Evolutionary conservation across 64 coral and sea anemone genomes (phyloP).

Genomic region (Platygyra sinensis): DNA sequence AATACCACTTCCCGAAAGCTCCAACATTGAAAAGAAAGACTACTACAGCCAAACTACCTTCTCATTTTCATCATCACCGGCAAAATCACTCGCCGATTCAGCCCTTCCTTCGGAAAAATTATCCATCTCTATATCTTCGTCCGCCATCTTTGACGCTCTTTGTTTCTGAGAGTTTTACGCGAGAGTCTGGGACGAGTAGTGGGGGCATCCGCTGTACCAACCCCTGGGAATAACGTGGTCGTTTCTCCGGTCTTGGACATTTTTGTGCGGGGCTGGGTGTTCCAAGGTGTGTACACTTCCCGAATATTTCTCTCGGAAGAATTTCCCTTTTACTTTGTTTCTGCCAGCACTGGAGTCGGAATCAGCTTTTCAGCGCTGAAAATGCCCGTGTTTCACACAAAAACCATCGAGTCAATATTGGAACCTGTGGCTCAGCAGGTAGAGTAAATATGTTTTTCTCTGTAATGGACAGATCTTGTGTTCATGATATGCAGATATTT

Average conservation of each 20-base stretch:
- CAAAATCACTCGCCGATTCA: conserved; percentile 47
- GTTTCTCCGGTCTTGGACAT: neutral
- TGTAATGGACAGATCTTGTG: conserved; percentile 13
- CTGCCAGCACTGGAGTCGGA: neutral
- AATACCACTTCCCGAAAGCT: neutral
- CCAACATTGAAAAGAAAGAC: neutral
- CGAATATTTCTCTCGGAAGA: neutral
- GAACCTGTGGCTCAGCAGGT: conserved; percentile 99
- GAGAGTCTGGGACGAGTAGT: neutral
- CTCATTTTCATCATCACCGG: conserved; percentile 36
- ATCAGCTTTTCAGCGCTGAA: neutral
- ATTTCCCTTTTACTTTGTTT: conserved; percentile 4
- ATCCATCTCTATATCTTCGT: conserved; percentile 39
- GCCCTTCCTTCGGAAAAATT: conserved; percentile 37
- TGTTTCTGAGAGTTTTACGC: neutral
- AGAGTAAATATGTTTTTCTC: neutral
- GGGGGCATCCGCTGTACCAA: neutral
- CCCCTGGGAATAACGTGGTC: conserved; percentile 2
- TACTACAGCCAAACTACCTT: neutral
- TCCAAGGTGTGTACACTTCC: conserved; percentile 29
- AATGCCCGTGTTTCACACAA: conserved; percentile 98
- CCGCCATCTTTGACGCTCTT: conserved; percentile 35
- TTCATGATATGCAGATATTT: neutral
- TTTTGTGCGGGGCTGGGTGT: conserved; percentile 44
- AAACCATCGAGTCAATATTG: conserved; percentile 94